Evolutionary conservation across 2,797 vertebrate genomes (phyloP), one percentile per base, ranked within the genome.

Genomic region (Phoxinus dragarum): DNA sequence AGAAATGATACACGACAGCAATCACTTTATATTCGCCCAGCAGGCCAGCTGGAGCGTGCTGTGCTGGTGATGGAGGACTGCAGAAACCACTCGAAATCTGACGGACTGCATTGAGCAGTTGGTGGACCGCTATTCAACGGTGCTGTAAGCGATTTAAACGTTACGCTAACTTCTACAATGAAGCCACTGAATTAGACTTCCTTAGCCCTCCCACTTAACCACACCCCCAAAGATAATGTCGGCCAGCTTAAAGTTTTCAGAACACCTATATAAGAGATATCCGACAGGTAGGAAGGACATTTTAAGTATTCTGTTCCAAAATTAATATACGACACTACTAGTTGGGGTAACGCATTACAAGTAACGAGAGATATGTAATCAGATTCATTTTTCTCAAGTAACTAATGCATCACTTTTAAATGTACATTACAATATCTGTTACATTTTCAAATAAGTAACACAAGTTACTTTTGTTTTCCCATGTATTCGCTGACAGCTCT

Each of bases 11-110:
- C 86, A 90, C 72, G 92, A 94, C 94, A 94, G 94, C 93, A 91
- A 93, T 95, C 93, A 92, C 92, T 95, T 95, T 92, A 88, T 88
- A 94, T 95, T 91, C 86, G 40, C 90, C 69, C 84, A 91, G 84
- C 90, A 82, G 86, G 92, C 87, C 93, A 93, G 93, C 94, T 93
- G 93, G 93, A 93, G 91, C 88, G 47, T 92, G 88, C 80, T 78
- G 61, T 91, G 88, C 88, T 81, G 67, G 81, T 82, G 89, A 86
- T 73, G 73, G 54, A 74, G 69, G 80, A 54, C 83, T 88, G 82
- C 81, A 81, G 88, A 67, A 87, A 91, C 86, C 85, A 86, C 84
- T 78, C 86, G 42, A 31, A 54, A 59, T 82, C 82, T 82, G 77
- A 84, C 75, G 27, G 49, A 34, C 38, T 54, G 75, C 85, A 68